phyloP scores from a whole-genome alignment of 2,888 invertebrate species.

The Noctua pronuba region DNA sequence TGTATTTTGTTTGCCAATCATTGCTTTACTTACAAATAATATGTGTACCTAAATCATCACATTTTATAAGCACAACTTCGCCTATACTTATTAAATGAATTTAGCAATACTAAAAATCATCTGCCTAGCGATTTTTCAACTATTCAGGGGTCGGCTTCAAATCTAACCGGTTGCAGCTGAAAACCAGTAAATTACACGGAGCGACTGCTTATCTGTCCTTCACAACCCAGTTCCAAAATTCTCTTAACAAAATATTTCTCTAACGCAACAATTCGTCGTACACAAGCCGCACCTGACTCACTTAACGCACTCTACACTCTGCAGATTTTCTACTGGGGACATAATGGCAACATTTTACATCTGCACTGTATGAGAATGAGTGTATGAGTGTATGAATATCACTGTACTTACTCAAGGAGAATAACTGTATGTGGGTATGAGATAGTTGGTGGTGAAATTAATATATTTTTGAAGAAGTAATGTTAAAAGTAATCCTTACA shows the following conservation, averaged over 20 bases:
- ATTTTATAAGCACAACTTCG: too few species aligned
- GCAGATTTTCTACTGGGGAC: slow-evolving; percentile 67
- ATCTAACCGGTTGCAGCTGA: too few species aligned
- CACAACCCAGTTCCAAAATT: neutral
- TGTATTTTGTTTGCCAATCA: too few species aligned
- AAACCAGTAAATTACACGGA: too few species aligned
- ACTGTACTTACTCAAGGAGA: slow-evolving; percentile 18
- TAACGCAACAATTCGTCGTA: slow-evolving; percentile 63
- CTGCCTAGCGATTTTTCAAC: too few species aligned
- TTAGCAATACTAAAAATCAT: too few species aligned
- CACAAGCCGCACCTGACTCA: slow-evolving; percentile 63
- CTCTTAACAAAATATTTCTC: neutral
- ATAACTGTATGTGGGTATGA: slow-evolving; percentile 20
- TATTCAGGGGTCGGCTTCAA: too few species aligned
- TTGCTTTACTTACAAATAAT: too few species aligned
- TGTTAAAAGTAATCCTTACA: too few species aligned
- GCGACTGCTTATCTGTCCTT: too few species aligned
- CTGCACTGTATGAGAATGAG: slow-evolving; percentile 71
- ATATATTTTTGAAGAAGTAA: neutral
- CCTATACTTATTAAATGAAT: too few species aligned
- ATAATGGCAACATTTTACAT: slow-evolving; percentile 79
- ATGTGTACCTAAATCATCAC: too few species aligned
- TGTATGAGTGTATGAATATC: slow-evolving; percentile 38
- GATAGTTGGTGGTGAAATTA: neutral
- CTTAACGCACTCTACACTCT: slow-evolving; percentile 72